A percentile compares a stretch with the other conserved stretches of the same genome.
These are phyloP conservation scores for Phortica okadai DNA, from an alignment of 2,888 invertebrate genomes.

Conservation along the genomic window DNA sequence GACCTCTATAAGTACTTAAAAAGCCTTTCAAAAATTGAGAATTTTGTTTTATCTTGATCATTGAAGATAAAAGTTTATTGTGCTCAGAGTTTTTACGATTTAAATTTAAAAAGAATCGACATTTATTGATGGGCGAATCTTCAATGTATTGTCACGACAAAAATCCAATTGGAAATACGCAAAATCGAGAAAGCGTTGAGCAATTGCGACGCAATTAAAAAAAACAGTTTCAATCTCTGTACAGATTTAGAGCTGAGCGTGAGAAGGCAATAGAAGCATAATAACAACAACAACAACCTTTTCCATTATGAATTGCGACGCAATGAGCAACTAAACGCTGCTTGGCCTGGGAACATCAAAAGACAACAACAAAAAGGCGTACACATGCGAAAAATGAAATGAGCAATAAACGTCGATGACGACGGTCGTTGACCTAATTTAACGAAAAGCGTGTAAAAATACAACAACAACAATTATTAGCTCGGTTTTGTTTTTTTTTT, in stretches of 20 bases:
- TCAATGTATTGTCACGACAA: background rate
- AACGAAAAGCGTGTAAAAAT: conserved; percentile 10
- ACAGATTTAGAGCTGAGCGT: background rate
- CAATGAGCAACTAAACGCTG: background rate
- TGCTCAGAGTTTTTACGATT: too few species aligned
- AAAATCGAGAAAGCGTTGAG: conserved; percentile 39
- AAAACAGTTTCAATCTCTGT: conserved; percentile 33
- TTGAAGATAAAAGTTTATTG: too few species aligned
- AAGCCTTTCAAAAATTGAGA: too few species aligned
- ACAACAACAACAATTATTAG: background rate
- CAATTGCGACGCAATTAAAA: conserved; percentile 55
- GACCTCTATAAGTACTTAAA: too few species aligned
- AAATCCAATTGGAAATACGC: conserved; percentile 45
- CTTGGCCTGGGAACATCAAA: background rate
- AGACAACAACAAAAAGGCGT: background rate
- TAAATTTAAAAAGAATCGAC: too few species aligned
- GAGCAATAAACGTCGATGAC: conserved; percentile 33
- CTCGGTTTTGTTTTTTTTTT: too few species aligned
- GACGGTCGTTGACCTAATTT: conserved; percentile 74
- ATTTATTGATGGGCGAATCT: background rate
- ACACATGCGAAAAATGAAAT: background rate
- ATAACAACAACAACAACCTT: background rate
- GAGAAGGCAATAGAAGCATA: background rate
- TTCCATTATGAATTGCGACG: background rate
- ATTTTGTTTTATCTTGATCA: too few species aligned